Percentiles rank a stretch among this genome's conserved stretches.
phyloP scores from a whole-genome alignment of 2,888 invertebrate genomes.

The Octonoba sinensis region DNA sequence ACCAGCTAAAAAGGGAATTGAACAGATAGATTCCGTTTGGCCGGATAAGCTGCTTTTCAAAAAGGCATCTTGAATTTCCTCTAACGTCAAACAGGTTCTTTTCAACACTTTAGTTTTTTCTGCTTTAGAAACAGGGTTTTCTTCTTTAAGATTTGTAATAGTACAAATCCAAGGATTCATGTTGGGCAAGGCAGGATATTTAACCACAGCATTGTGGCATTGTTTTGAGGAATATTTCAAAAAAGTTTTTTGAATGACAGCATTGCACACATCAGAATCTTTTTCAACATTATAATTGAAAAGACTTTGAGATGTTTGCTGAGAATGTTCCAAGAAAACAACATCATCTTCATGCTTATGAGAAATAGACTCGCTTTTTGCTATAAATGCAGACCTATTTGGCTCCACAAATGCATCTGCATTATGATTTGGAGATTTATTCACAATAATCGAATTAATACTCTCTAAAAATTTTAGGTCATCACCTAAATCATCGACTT shows the following conservation, averaged over 20 bases:
- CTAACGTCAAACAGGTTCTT: slow-evolving; percentile 41
- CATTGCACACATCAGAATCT: not conserved
- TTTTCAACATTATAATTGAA: slow-evolving; percentile 12
- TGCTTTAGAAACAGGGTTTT: not conserved
- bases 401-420: no score
- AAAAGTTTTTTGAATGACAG: not conserved
- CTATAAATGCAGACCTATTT: no score
- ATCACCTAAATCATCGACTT: no score
- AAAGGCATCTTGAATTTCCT: slow-evolving; percentile 51
- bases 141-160: no score
- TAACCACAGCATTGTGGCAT: not conserved
- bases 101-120: slow-evolving; percentile 54
- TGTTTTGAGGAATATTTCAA: no score
- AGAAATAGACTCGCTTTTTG: no score
- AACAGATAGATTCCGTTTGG: slow-evolving; percentile 24
- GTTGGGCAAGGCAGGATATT: no score
- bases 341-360: slow-evolving; percentile 10
- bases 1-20: slow-evolving; percentile 35
- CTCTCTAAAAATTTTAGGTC: no score
- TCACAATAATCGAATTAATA: no score
- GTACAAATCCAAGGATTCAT: no score
- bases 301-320: slow-evolving; percentile 50
- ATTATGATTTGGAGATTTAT: no score
- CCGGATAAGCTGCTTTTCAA: slow-evolving; percentile 21
- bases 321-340: slow-evolving; percentile 41